These are phyloP conservation scores for Chloroceryle amazona DNA, from an alignment of 2,797 vertebrate species.

Conservation along the genomic window DNA sequence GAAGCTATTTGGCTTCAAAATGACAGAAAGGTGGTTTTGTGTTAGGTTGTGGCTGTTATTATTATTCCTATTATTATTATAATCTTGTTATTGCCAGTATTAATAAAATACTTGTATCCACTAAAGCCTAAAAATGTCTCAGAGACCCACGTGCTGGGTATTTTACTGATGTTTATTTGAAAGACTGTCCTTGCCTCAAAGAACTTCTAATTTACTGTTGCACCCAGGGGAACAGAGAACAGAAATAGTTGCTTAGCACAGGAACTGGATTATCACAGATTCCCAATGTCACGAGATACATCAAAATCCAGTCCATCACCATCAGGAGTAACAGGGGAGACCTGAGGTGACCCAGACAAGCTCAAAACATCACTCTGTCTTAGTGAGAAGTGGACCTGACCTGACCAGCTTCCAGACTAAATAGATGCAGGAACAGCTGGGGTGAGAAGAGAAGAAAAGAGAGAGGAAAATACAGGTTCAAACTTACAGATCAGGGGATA, in stretches of 20 bases:
- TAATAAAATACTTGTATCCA: constrained; percentile 32
- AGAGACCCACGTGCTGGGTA: neutral
- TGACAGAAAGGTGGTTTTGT: neutral
- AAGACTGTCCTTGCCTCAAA: constrained; percentile 7
- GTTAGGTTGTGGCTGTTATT: neutral
- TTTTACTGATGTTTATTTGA: constrained; percentile 48
- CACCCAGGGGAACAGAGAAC: neutral
- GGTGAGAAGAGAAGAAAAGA: neutral
- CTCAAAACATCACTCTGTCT: neutral
- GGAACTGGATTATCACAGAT: constrained; percentile 28
- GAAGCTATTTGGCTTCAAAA: neutral
- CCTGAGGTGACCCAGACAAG: neutral
- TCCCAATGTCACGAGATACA: neutral
- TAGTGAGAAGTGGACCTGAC: neutral
- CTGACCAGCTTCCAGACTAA: neutral
- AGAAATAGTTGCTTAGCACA: neutral
- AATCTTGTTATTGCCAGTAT: constrained; percentile 13
- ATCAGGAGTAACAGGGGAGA: neutral
- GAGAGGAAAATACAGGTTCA: neutral
- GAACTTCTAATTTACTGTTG: constrained; percentile 20
- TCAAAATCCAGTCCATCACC: constrained; percentile 43
- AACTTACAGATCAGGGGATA: neutral
- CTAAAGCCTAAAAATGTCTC: constrained; percentile 8
- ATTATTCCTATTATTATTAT: neutral
- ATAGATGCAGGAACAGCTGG: neutral